A percentile compares a stretch with the other conserved stretches of the same genome.
These are phyloP conservation scores for Sebastes nivosus DNA, from an alignment of 2,797 vertebrate genomes.

Conservation along the genomic window DNA sequence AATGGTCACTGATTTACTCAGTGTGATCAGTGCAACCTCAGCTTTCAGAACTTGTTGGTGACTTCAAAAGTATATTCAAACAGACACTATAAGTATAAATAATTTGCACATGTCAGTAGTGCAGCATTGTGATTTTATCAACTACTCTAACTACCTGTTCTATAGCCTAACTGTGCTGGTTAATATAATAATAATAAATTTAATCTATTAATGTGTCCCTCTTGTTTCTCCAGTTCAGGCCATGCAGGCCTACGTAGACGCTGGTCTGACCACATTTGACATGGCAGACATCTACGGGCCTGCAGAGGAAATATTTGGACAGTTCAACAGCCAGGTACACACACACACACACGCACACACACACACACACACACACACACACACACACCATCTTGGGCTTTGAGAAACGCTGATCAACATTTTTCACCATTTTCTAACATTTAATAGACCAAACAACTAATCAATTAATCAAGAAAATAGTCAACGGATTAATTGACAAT, in stretches of 20 bases:
- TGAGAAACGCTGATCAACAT: too few relatives aligned
- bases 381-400: neutral
- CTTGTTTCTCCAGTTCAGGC: constrained; percentile 44
- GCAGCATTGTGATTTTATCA: neutral
- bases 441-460: too few relatives aligned
- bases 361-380: neutral
- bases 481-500: too few relatives aligned
- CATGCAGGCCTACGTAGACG: constrained; percentile 61
- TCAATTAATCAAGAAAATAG: too few relatives aligned
- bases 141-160: neutral
- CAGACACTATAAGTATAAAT: neutral
- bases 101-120: neutral
- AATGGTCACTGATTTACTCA: constrained; percentile 44
- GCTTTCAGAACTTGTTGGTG: constrained; percentile 60
- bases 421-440: too few relatives aligned
- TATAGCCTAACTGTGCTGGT: neutral
- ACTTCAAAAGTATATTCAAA: neutral
- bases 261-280: constrained; percentile 69
- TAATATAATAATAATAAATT: neutral
- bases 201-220: neutral
- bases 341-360: neutral
- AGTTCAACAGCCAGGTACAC: constrained; percentile 57
- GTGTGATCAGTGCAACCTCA: constrained; percentile 61
- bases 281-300: constrained; percentile 73
- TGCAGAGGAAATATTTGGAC: constrained; percentile 70